Evolutionary conservation across 2,888 invertebrate species (phyloP).

Genomic region (Trilocha varians): DNA sequence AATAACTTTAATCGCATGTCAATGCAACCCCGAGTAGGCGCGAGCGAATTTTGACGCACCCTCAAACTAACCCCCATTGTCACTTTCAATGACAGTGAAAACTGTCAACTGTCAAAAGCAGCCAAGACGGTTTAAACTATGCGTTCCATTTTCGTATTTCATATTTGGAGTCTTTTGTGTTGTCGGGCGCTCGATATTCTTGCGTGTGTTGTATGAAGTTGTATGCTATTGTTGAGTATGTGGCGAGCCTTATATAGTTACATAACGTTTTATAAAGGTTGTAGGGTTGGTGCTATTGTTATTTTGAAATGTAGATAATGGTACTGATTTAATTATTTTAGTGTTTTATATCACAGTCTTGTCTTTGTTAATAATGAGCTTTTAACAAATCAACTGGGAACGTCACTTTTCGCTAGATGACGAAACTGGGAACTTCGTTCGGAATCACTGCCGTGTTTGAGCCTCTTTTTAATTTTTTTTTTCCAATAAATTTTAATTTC

Average conservation of each 20-base stretch:
- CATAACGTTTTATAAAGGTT: not conserved
- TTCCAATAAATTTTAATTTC: too few species aligned
- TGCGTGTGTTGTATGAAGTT: constrained; percentile 15
- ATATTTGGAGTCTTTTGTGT: constrained; percentile 51
- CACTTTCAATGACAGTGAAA: constrained; percentile 57
- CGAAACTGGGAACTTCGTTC: too few species aligned
- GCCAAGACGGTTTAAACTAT: constrained; percentile 69
- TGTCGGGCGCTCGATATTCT: constrained; percentile 35
- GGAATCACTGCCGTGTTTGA: too few species aligned
- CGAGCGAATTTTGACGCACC: constrained; percentile 55
- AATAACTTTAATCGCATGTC: constrained; percentile 68
- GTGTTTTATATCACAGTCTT: too few species aligned
- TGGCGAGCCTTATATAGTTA: constrained; percentile 18
- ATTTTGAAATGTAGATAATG: not conserved
- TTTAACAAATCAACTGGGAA: too few species aligned
- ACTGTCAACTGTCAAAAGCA: constrained; percentile 73
- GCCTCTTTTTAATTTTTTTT: too few species aligned
- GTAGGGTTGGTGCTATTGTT: not conserved
- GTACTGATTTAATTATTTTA: too few species aligned
- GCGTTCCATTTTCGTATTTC: constrained; percentile 58
- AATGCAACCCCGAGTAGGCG: constrained; percentile 32
- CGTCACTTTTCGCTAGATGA: too few species aligned
- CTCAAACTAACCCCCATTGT: constrained; percentile 62
- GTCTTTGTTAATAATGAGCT: too few species aligned
- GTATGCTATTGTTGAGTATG: constrained; percentile 28